phyloP scores from a whole-genome alignment of 2,113 vertebrate genomes.

The Ia io region DNA sequence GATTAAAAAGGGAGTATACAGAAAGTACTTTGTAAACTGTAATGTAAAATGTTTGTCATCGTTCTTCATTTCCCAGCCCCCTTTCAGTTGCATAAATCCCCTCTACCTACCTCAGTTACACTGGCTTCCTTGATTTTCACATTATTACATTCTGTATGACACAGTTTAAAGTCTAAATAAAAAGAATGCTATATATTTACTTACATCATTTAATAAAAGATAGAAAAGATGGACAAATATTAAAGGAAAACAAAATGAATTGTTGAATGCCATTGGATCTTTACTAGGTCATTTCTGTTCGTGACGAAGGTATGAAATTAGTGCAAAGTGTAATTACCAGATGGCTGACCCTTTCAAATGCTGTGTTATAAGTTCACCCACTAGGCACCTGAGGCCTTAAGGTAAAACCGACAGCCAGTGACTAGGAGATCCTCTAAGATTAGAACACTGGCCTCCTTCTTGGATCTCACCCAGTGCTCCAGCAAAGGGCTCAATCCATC shows the following conservation, averaged over 20 bases:
- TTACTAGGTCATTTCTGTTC: neutral
- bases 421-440: neutral
- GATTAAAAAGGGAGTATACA: neutral
- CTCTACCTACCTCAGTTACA: neutral
- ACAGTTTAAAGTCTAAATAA: neutral
- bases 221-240: neutral
- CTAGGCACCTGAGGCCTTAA: neutral
- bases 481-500: neutral
- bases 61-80: neutral
- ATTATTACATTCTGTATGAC: neutral
- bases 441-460: neutral
- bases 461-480: neutral
- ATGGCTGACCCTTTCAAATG: neutral
- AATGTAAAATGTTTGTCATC: neutral
- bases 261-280: neutral
- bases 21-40: neutral
- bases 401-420: neutral
- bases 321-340: neutral
- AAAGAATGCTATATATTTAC: neutral
- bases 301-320: slow-evolving; percentile 1
- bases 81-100: neutral
- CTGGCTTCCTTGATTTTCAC: neutral
- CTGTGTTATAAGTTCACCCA: neutral
- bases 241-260: slow-evolving; percentile 6
- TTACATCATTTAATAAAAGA: neutral